Percentiles rank a stretch among this genome's conserved stretches.
phyloP scores from a whole-genome alignment of 2,888 invertebrate species.

The Acheta domesticus region DNA sequence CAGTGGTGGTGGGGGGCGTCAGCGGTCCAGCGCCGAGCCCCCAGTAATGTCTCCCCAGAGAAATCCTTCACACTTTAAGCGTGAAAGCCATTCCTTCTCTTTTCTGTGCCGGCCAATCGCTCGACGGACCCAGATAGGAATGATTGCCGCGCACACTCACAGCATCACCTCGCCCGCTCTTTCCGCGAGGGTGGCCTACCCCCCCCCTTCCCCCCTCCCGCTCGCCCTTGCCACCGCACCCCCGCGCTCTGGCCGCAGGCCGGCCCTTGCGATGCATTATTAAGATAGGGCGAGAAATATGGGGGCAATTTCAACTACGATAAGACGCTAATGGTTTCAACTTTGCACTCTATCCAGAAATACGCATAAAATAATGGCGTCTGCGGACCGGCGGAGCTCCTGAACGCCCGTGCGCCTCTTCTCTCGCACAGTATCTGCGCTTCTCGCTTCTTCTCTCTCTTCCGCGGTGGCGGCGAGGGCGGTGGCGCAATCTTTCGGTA shows the following conservation, averaged over 20 bases:
- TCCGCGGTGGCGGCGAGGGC: neutral
- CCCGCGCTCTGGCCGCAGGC: constrained; percentile 36
- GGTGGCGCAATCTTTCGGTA: constrained; percentile 25
- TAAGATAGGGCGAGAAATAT: constrained; percentile 52
- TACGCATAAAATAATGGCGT: constrained; percentile 37
- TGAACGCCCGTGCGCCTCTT: neutral
- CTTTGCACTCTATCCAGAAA: constrained; percentile 55
- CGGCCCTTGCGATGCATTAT: constrained; percentile 47
- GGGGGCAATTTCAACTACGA: constrained; percentile 52
- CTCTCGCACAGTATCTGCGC: neutral
- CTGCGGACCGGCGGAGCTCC: constrained; percentile 25
- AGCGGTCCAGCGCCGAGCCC: constrained; percentile 18
- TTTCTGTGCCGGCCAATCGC: constrained; percentile 21
- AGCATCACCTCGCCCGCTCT: neutral
- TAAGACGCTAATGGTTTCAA: constrained; percentile 58
- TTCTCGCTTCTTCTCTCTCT: neutral
- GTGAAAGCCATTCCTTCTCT: constrained; percentile 35
- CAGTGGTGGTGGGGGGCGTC: constrained; percentile 18
- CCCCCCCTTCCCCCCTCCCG: neutral
- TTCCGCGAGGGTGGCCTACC: neutral
- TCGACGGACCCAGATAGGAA: constrained; percentile 32
- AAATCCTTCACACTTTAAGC: constrained; percentile 37
- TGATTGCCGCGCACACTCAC: constrained; percentile 26
- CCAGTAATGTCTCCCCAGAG: constrained; percentile 26
- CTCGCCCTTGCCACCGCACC: neutral